A percentile compares a stretch with the other conserved stretches of the same genome.
Conservation (phyloP, 2,888 invertebrate genomes). For the Acleris literana region DNA sequence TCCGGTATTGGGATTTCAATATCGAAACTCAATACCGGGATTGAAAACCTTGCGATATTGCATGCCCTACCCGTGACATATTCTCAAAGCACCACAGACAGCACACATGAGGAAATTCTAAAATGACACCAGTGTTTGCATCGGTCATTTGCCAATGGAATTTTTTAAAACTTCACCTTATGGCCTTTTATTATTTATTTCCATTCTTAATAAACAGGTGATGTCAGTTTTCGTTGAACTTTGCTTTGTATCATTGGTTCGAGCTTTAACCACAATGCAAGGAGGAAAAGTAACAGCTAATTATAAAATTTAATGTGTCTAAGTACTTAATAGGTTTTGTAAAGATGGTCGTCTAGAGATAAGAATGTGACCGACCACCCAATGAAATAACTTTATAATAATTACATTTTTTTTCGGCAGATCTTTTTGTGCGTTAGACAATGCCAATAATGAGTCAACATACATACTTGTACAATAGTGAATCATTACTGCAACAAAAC, state of each 20-base stretch:
- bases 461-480: slow-evolving; percentile 25
- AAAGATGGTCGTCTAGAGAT: no score
- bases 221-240: slow-evolving; percentile 8
- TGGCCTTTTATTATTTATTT: not conserved
- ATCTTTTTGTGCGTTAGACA: slow-evolving; percentile 8
- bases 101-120: no score
- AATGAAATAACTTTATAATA: slow-evolving; percentile 11
- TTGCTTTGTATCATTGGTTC: not conserved
- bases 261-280: slow-evolving; percentile 5
- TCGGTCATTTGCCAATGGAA: not conserved
- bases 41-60: no score
- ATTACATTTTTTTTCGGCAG: not conserved
- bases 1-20: no score
- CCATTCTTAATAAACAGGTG: slow-evolving; percentile 5
- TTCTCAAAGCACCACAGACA: no score
- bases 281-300: no score
- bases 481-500: slow-evolving; percentile 32
- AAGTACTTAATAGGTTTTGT: no score
- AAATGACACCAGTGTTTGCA: no score
- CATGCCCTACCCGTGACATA: no score
- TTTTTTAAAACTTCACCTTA: not conserved
- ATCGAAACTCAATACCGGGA: no score
- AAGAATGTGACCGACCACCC: no score
- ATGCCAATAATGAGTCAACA: slow-evolving; percentile 29
- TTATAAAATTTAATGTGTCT: no score